These are phyloP conservation scores for Fistularia tabacaria DNA, from an alignment of 2,797 vertebrate genomes.

Conservation along the genomic window DNA sequence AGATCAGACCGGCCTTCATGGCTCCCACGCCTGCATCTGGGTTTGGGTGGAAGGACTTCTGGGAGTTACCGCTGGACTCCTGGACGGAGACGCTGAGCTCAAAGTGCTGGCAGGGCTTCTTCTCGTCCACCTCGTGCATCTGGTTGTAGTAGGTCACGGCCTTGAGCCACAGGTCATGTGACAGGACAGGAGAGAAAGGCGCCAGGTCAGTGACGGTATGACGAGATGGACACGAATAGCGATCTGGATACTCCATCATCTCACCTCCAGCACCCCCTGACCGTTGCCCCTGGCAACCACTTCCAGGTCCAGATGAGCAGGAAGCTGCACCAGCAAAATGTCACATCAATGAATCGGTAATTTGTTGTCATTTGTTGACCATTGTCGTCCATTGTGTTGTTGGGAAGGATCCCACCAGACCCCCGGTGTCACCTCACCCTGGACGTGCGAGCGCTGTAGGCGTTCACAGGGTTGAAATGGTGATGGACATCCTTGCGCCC, in stretches of 20 bases:
- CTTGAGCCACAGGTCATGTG: constrained; percentile 35
- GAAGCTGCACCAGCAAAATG: constrained; percentile 48
- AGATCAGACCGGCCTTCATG: background rate
- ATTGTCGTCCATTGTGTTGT: background rate
- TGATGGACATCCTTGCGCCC: constrained; percentile 63
- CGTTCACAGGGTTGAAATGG: constrained; percentile 51
- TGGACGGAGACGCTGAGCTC: constrained; percentile 65
- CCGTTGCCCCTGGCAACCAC: constrained; percentile 68
- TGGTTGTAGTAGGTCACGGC: constrained; percentile 77
- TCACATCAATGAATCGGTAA: background rate
- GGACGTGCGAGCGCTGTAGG: constrained; percentile 61
- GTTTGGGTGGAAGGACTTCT: too few relatives aligned
- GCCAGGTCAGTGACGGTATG: too few relatives aligned
- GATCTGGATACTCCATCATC: too few relatives aligned
- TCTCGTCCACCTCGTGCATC: constrained; percentile 66
- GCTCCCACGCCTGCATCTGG: too few relatives aligned
- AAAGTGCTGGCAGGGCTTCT: constrained; percentile 62
- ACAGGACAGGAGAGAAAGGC: background rate
- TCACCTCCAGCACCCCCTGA: constrained; percentile 75
- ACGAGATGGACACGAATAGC: too few relatives aligned
- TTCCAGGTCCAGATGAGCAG: constrained; percentile 51
- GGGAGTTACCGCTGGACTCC: constrained; percentile 57
- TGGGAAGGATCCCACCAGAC: background rate
- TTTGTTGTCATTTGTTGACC: background rate
- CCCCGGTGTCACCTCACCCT: constrained; percentile 44